Evolutionary conservation across 2,113 vertebrate genomes (phyloP), one percentile per base, ranked within the genome.

Genomic region (Benitochromis conjunctus): DNA sequence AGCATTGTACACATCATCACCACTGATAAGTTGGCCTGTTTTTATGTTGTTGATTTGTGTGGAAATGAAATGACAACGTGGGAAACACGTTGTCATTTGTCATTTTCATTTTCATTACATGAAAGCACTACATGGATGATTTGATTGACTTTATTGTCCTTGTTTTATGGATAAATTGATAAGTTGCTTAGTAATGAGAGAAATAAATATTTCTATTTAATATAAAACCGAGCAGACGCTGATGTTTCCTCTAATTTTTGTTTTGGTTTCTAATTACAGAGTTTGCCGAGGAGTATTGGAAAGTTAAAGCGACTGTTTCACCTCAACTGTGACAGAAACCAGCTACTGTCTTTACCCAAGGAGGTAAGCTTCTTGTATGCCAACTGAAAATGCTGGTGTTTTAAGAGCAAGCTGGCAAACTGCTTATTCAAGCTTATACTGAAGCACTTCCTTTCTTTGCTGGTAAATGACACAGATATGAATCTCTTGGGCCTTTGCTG

Each of bases 301-400:
- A 99, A 97, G 93, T 95, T 99, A 87, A 99, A 98, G 96, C 98
- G 97, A 91, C 93, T 99, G 88, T 99, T 96, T 92, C 98, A 99
- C 96, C 97, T 99, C 92, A 99, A 99, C 94, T 98, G 97, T 83
- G 99, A 99, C 93, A 97, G 98, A 96, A 99, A 99, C 94, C 97
- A 97, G 92, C 95, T 99, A 92, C 90, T 94, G 29, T 97, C 96
- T 83, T 96, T 99, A 94, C 98, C 98, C 31, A 99, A 98, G 95
- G 98, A 99, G 98, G 99, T 99, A 84, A 80, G 81, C 4, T 14
- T 62, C 56, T 82, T 34, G 9, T 13, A 34, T 76, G 4, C 46
- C 41, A 74, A 12, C 66, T 41, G n/a, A 29, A 29, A 51, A 31
- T 13, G 26, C 6, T 29, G 16, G 31, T 4, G 29, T 34, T 34